A percentile compares a stretch with the other conserved stretches of the same genome.
phyloP scores from a whole-genome alignment of 1,140 invertebrate genomes.

The Polyergus mexicanus region DNA sequence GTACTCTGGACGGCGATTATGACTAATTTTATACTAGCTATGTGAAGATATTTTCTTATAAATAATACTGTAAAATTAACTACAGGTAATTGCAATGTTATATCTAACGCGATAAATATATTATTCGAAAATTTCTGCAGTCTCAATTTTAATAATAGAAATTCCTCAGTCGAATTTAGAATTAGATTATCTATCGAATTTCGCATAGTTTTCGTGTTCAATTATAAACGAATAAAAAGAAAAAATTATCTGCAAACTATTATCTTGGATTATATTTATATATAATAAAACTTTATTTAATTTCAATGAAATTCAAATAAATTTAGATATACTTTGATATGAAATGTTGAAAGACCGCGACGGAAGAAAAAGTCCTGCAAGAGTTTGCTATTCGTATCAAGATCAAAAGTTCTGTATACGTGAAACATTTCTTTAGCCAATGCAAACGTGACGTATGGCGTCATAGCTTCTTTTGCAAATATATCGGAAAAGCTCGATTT shows the following conservation, averaged over 20 bases:
- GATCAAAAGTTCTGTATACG: background rate
- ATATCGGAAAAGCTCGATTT: background rate
- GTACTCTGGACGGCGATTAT: conserved; percentile 24
- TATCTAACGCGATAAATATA: background rate
- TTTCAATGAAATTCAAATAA: background rate
- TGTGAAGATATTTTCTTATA: background rate
- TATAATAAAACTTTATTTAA: background rate
- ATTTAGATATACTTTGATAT: background rate
- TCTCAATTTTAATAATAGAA: background rate
- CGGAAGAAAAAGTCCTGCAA: background rate
- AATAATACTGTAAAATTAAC: conserved; percentile 24
- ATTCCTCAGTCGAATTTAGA: background rate
- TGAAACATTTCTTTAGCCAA: background rate
- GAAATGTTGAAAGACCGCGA: background rate
- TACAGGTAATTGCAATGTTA: background rate
- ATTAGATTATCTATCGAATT: background rate
- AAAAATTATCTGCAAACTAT: background rate
- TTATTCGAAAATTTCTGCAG: background rate
- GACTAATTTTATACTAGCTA: conserved; percentile 44
- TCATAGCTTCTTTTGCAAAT: background rate
- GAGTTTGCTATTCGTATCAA: background rate
- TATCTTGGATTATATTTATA: background rate
- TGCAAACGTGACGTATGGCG: background rate
- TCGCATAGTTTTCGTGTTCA: background rate
- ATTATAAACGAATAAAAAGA: background rate